Percentiles rank a stretch among this genome's conserved stretches.
phyloP scores from a whole-genome alignment of 2,888 invertebrate species.

The Euzophera pinguis region DNA sequence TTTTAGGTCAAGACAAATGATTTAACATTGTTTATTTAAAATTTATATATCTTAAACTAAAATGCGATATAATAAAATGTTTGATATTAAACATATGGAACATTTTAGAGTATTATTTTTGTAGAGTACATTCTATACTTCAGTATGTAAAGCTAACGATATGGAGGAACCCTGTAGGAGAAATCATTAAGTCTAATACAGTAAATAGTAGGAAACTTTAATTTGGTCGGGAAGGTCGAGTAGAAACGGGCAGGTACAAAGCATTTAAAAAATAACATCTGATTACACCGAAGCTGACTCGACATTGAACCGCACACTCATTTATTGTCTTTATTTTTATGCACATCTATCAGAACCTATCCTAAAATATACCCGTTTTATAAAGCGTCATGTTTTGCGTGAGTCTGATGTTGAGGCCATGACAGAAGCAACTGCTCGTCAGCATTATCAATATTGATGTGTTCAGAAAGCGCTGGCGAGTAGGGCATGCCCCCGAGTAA shows the following conservation, averaged over 20 bases:
- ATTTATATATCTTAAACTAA: constrained; percentile 28
- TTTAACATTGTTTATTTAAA: too few relatives aligned
- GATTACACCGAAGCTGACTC: constrained; percentile 55
- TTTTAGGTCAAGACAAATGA: too few relatives aligned
- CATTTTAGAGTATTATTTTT: constrained; percentile 50
- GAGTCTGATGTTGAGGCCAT: constrained; percentile 69
- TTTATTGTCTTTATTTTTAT: constrained; percentile 67
- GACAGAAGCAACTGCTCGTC: constrained; percentile 77
- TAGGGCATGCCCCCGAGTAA: constrained; percentile 66
- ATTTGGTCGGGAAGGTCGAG: constrained; percentile 58
- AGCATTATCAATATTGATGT: constrained; percentile 46
- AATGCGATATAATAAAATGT: constrained; percentile 41
- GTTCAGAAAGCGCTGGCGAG: constrained; percentile 64
- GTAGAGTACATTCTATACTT: constrained; percentile 65
- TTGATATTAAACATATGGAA: constrained; percentile 64
- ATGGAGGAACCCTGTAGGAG: constrained; percentile 78
- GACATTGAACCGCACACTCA: constrained; percentile 54
- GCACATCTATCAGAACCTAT: constrained; percentile 44
- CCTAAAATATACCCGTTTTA: constrained; percentile 57
- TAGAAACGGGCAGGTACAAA: constrained; percentile 51
- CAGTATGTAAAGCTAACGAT: constrained; percentile 77
- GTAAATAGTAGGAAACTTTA: constrained; percentile 61
- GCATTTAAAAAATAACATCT: constrained; percentile 57
- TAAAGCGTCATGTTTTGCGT: constrained; percentile 58
- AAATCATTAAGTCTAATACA: constrained; percentile 62